Evolutionary conservation across 2,113 vertebrate genomes (phyloP).

Genomic region (Gymnarchus niloticus): DNA sequence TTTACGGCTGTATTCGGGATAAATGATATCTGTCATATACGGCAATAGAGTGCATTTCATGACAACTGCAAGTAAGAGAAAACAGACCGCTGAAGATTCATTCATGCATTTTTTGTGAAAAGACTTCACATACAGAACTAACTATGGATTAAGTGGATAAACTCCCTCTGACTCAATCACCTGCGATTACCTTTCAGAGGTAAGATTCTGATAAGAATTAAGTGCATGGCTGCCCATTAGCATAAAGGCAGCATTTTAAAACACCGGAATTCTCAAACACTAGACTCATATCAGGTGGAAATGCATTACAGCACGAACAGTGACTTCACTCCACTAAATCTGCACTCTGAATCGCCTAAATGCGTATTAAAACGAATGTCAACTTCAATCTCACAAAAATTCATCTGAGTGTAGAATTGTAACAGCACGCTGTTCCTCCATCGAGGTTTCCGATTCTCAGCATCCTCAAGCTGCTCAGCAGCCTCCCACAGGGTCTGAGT

Average conservation of each 20-base stretch:
- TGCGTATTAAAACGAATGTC: background rate
- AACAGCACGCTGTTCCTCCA: background rate
- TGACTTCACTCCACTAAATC: background rate
- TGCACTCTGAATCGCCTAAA: background rate
- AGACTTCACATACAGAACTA: background rate
- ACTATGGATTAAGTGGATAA: background rate
- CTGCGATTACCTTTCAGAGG: slow-evolving; percentile 3
- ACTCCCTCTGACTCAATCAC: background rate
- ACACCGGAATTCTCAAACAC: background rate
- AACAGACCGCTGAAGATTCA: background rate
- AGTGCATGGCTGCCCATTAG: background rate
- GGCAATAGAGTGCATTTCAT: background rate
- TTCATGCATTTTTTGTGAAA: background rate
- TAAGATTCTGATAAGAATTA: background rate
- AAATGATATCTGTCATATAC: background rate
- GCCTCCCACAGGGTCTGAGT: background rate
- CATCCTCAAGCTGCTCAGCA: background rate
- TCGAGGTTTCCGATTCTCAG: background rate
- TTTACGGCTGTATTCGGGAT: background rate
- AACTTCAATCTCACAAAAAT: background rate
- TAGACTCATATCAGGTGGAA: background rate
- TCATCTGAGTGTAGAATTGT: too few relatives aligned
- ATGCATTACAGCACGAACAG: background rate
- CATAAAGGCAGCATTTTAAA: background rate
- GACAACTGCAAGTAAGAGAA: background rate